Conservation (phyloP, 2,888 invertebrate species). For the Amphipyra tragopoginis region DNA sequence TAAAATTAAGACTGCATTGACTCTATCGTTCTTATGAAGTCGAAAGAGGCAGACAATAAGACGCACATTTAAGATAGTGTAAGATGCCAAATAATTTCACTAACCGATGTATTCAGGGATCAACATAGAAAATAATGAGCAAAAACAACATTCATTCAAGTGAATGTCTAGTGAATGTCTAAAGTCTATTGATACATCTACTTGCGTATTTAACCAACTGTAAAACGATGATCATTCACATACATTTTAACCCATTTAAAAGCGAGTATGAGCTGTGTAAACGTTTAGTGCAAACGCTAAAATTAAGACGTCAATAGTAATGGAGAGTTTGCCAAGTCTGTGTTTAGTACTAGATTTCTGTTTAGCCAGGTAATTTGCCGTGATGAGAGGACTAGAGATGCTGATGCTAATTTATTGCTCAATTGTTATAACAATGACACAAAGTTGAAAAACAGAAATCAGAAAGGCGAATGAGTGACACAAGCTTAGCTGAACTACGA, state of each 20-base stretch:
- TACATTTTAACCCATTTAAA: constrained; percentile 49
- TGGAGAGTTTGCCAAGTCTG: constrained; percentile 17
- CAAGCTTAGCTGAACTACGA: no score
- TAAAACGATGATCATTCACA: constrained; percentile 51
- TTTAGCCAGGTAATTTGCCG: constrained; percentile 31
- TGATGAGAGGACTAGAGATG: background rate
- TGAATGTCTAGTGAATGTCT: constrained; percentile 48
- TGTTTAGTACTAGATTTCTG: constrained; percentile 14
- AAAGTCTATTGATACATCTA: constrained; percentile 21
- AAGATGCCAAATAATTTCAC: constrained; percentile 9
- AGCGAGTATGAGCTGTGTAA: constrained; percentile 36
- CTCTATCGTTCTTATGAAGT: no score
- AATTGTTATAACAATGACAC: background rate
- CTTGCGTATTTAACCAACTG: constrained; percentile 50
- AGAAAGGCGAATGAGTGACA: no score
- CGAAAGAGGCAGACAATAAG: no score
- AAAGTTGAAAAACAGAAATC: no score
- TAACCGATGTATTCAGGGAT: constrained; percentile 9
- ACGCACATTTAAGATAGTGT: background rate
- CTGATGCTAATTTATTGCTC: background rate
- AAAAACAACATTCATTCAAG: constrained; percentile 30
- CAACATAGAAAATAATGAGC: constrained; percentile 16
- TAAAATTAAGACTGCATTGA: no score
- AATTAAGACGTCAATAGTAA: constrained; percentile 35
- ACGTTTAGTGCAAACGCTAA: constrained; percentile 31